phyloP scores from a whole-genome alignment of 1,140 invertebrate species.

The Neuroterus valhalla region DNA sequence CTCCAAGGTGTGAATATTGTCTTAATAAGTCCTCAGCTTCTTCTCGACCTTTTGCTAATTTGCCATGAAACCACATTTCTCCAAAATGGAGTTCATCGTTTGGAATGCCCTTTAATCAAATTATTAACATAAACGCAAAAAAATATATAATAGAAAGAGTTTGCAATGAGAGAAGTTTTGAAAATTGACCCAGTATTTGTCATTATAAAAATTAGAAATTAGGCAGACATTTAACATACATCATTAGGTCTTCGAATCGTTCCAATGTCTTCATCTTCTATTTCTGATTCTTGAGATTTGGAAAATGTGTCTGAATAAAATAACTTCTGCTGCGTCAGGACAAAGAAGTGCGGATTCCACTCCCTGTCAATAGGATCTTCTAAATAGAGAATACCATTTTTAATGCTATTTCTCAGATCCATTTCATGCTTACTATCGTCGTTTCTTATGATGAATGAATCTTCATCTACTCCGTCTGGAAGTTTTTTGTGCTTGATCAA shows the following conservation, averaged over 20 bases:
- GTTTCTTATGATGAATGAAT: conserved; percentile 78
- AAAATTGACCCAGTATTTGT: too few species aligned
- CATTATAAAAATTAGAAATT: neutral
- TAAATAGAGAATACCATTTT: conserved; percentile 93
- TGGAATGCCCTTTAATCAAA: conserved; percentile 65
- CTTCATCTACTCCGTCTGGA: conserved; percentile 89
- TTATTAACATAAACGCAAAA: conserved; percentile 18
- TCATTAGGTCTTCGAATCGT: conserved; percentile 58
- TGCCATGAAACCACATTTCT: conserved; percentile 97
- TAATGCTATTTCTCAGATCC: conserved; percentile 91
- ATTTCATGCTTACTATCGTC: conserved; percentile 80
- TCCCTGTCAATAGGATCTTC: conserved; percentile 92
- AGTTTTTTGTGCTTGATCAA: conserved; percentile 96
- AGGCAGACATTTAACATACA: conserved; percentile 50
- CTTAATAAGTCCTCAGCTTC: conserved; percentile 87
- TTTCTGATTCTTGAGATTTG: conserved; percentile 73
- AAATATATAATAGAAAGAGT: too few species aligned
- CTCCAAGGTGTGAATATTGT: conserved; percentile 89
- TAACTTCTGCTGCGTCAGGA: conserved; percentile 91
- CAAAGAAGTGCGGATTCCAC: conserved; percentile 97
- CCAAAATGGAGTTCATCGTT: conserved; percentile 92
- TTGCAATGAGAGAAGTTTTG: too few species aligned
- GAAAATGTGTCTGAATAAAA: conserved; percentile 87
- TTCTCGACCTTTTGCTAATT: conserved; percentile 84
- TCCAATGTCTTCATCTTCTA: conserved; percentile 75